Evolutionary conservation across 2,888 invertebrate species (phyloP).

Genomic region (Alloscopus bannaensis): DNA sequence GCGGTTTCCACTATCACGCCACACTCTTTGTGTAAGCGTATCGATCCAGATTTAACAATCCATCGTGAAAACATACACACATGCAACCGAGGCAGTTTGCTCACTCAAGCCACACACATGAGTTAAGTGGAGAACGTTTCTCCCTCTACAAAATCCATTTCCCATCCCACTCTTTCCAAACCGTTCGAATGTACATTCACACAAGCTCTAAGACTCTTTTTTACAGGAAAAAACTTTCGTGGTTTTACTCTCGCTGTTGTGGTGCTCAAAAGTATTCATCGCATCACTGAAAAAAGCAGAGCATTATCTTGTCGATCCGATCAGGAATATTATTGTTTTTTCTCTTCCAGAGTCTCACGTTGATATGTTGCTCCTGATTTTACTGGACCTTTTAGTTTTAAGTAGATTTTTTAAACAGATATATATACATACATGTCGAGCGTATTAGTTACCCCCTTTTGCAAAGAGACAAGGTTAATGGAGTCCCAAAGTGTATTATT

Average conservation of each 20-base stretch:
- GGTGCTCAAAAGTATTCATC: neutral
- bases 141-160: constrained; percentile 12
- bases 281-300: neutral
- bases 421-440: neutral
- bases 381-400: constrained; percentile 22
- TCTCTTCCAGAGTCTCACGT: neutral
- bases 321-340: constrained; percentile 2
- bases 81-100: neutral
- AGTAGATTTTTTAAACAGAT: constrained; percentile 22
- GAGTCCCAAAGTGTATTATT: constrained; percentile 10
- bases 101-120: neutral
- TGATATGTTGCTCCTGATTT: constrained; percentile 11
- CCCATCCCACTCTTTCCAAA: neutral
- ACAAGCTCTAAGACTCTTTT: too few species aligned
- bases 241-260: neutral
- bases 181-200: neutral
- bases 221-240: constrained; percentile 13
- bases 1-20: constrained; percentile 5
- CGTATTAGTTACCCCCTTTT: neutral
- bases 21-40: too few species aligned
- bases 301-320: constrained; percentile 37
- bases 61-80: neutral
- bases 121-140: neutral
- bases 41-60: constrained; percentile 17
- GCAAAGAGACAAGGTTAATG: constrained; percentile 21